A percentile compares a stretch with the other conserved stretches of the same genome.
Conservation (phyloP, 2,797 vertebrate species). For the Cirrhinus mrigala region DNA sequence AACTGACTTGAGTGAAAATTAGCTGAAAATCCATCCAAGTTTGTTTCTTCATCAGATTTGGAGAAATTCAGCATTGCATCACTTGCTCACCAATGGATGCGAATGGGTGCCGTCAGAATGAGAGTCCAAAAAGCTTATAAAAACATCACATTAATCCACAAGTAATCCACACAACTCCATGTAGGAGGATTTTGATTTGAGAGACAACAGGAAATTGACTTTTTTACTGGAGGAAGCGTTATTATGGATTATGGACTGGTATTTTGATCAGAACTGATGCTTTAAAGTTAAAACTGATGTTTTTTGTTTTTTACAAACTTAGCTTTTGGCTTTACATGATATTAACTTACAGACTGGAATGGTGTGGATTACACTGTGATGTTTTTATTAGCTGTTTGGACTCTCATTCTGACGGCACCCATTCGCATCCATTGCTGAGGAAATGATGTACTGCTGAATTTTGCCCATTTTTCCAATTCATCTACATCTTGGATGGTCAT, state of each 20-base stretch:
- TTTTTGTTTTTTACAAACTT: background rate
- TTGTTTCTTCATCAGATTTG: background rate
- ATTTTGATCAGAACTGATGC: background rate
- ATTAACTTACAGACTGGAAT: background rate
- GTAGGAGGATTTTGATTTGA: too few relatives aligned
- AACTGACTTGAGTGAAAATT: background rate
- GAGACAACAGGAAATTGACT: too few relatives aligned
- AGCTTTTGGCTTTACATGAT: background rate
- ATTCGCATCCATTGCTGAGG: too few relatives aligned
- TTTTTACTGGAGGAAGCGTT: background rate
- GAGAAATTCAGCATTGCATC: background rate
- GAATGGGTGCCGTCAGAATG: background rate
- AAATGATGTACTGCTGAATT: too few relatives aligned
- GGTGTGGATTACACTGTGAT: too few relatives aligned
- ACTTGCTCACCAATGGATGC: background rate
- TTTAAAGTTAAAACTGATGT: background rate
- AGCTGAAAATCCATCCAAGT: background rate
- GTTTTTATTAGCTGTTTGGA: too few relatives aligned
- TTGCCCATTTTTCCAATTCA: too few relatives aligned
- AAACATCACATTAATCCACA: background rate
- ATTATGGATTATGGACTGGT: background rate
- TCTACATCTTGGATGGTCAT: too few relatives aligned
- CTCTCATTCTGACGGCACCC: too few relatives aligned
- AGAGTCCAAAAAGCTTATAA: background rate
- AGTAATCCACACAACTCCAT: background rate